Evolutionary conservation across 2,888 invertebrate genomes (phyloP).

Genomic region (Trissolcus brochymenae): DNA sequence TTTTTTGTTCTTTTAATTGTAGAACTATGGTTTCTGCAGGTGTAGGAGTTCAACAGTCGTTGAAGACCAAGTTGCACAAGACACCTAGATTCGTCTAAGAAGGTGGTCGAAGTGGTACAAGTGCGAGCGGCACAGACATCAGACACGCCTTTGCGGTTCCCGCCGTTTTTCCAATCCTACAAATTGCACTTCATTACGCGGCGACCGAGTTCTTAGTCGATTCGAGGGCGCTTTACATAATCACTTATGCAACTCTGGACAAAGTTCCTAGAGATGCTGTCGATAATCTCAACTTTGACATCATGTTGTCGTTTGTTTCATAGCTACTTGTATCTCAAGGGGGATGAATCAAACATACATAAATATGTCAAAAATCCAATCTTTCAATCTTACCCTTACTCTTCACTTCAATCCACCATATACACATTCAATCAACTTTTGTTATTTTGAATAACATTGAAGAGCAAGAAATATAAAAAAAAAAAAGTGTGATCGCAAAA

Average conservation of each 20-base stretch:
- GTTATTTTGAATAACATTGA: no score
- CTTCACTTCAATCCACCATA: no score
- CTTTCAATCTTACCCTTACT: no score
- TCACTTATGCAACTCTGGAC: slow-evolving; percentile 31
- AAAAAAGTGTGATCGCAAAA: no score
- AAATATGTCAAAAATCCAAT: no score
- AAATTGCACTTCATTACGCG: slow-evolving; percentile 43
- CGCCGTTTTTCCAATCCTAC: slow-evolving; percentile 36
- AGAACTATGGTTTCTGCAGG: slow-evolving; percentile 2
- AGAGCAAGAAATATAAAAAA: no score
- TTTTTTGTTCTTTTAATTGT: not conserved
- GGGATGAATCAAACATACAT: no score
- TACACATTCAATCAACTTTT: no score
- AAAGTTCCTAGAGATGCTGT: slow-evolving; percentile 9
- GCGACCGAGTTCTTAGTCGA: slow-evolving; percentile 34
- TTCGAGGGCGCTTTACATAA: slow-evolving; percentile 36
- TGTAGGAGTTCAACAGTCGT: slow-evolving; percentile 13
- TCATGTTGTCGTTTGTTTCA: no score
- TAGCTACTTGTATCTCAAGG: no score
- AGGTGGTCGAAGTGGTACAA: slow-evolving; percentile 39
- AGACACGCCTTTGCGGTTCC: slow-evolving; percentile 34
- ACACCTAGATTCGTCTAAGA: slow-evolving; percentile 18
- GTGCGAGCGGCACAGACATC: slow-evolving; percentile 26
- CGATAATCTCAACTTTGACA: no score
- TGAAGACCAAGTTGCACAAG: slow-evolving; percentile 22